Evolutionary conservation across 2,113 vertebrate species (phyloP).

Genomic region (Glaucomys volans): DNA sequence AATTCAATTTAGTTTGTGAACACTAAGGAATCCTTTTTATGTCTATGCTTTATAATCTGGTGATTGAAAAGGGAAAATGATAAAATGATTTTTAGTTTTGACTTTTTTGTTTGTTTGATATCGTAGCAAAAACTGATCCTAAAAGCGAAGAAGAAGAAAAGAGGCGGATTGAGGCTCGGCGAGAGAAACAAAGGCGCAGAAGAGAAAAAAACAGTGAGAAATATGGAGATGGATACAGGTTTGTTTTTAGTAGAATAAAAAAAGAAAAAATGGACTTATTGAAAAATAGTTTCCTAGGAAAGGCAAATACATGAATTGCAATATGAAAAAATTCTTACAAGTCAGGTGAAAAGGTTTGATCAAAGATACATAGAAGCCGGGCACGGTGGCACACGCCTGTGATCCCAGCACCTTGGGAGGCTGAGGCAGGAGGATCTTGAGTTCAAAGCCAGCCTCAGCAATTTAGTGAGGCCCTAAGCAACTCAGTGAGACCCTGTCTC

Average conservation of each 20-base stretch:
- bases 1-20: background rate
- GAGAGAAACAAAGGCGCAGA: constrained; percentile 91
- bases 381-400: too few relatives aligned
- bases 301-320: background rate
- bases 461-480: too few relatives aligned
- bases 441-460: too few relatives aligned
- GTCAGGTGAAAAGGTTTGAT: constrained; percentile 20
- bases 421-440: too few relatives aligned
- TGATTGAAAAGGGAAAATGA: background rate
- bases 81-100: constrained; percentile 39
- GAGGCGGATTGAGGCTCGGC: constrained; percentile 89
- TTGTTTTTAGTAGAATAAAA: constrained; percentile 73
- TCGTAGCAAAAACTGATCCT: constrained; percentile 86
- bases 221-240: constrained; percentile 93
- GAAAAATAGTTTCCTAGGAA: background rate
- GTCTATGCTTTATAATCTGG: constrained; percentile 31
- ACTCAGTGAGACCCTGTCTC: too few relatives aligned
- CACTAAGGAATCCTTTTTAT: background rate
- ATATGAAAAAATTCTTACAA: constrained; percentile 32
- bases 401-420: too few relatives aligned
- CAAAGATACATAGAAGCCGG: too few relatives aligned
- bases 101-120: constrained; percentile 47
- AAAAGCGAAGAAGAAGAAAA: constrained; percentile 91
- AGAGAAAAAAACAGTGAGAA: constrained; percentile 94
- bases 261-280: background rate